These are phyloP conservation scores for Holothuria leucospilota DNA, from an alignment of 53 echinoderm and acorn worm species.

Conservation along the genomic window DNA sequence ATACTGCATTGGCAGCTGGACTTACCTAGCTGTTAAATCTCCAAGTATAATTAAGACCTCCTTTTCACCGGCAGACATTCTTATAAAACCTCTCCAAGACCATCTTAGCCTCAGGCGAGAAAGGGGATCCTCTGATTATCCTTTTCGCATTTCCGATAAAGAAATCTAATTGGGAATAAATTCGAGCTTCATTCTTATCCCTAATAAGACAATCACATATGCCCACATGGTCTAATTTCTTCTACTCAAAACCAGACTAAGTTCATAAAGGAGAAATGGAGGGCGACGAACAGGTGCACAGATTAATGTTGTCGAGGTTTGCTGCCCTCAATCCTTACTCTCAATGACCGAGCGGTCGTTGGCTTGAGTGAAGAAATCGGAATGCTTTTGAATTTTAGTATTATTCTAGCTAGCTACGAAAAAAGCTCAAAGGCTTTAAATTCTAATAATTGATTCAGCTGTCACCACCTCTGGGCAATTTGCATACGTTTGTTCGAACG, in stretches of 20 bases:
- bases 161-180: conserved; percentile 39
- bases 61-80: conserved; percentile 10
- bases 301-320: background rate
- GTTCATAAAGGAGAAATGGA: no score
- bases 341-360: conserved; percentile 23
- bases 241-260: no score
- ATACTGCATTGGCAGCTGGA: conserved; percentile 19
- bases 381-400: no score
- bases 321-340: conserved; percentile 3
- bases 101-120: conserved; percentile 24
- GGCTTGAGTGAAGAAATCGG: background rate
- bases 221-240: no score
- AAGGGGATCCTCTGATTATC: conserved; percentile 19
- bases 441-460: conserved; percentile 14
- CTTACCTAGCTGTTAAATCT: conserved; percentile 28
- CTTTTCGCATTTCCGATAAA: conserved; percentile 21
- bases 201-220: no score
- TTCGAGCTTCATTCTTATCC: conserved; percentile 14
- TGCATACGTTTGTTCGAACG: conserved; percentile 2
- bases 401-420: no score
- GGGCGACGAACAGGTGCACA: conserved; percentile 40
- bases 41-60: conserved; percentile 38
- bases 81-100: conserved; percentile 19
- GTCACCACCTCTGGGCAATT: conserved; percentile 27
- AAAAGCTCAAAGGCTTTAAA: conserved; percentile 29